phyloP scores from a whole-genome alignment of 2,113 vertebrate species.

The Calidris pygmaea region DNA sequence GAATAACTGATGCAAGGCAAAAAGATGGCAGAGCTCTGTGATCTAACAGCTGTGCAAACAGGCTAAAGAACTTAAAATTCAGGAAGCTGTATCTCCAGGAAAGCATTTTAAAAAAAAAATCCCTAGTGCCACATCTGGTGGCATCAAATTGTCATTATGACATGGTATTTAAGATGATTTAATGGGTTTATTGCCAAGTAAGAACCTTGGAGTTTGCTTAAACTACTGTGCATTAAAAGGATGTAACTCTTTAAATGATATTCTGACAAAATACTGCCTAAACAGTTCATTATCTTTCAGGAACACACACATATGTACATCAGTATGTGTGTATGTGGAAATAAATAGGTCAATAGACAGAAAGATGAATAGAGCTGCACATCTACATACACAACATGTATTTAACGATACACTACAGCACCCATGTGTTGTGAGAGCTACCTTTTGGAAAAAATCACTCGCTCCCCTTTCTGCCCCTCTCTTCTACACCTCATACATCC shows the following conservation, averaged over 20 bases:
- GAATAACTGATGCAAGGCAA: slow-evolving; percentile 27
- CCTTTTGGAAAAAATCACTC: neutral
- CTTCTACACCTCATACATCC: neutral
- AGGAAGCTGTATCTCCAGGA: slow-evolving; percentile 66
- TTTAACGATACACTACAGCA: neutral
- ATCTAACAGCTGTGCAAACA: slow-evolving; percentile 69
- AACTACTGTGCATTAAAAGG: slow-evolving; percentile 73
- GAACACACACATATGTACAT: neutral
- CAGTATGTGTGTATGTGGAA: neutral
- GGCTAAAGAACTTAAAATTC: slow-evolving; percentile 59
- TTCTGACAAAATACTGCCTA: slow-evolving; percentile 63
- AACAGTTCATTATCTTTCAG: slow-evolving; percentile 48
- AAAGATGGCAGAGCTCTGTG: slow-evolving; percentile 19
- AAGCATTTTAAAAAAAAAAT: slow-evolving; percentile 62
- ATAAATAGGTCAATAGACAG: neutral
- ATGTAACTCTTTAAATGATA: slow-evolving; percentile 62
- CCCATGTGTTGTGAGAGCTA: neutral
- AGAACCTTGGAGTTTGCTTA: slow-evolving; percentile 75
- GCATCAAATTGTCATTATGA: slow-evolving; percentile 79
- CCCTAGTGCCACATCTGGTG: slow-evolving; percentile 75
- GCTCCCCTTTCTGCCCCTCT: neutral
- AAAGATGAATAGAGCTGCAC: neutral
- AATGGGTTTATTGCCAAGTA: slow-evolving; percentile 70
- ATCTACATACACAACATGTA: neutral
- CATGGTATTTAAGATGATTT: slow-evolving; percentile 83